These are phyloP conservation scores for Schizopygopsis pylzovi DNA, from an alignment of 2,797 vertebrate species.

Conservation along the genomic window DNA sequence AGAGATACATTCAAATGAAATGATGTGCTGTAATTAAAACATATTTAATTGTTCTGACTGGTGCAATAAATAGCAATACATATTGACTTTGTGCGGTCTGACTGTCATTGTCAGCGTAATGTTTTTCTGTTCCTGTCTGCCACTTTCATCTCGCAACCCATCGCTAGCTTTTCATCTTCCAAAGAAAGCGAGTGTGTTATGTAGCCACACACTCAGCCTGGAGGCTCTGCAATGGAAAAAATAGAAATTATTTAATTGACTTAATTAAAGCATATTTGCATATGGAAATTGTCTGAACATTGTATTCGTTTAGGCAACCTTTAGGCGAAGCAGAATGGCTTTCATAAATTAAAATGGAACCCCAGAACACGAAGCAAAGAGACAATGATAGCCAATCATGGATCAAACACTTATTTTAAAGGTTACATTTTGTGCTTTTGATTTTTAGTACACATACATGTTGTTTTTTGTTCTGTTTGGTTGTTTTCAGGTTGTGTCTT, in stretches of 20 bases:
- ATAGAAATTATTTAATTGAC: slow-evolving; percentile 75
- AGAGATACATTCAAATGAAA: neutral
- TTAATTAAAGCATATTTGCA: slow-evolving; percentile 85
- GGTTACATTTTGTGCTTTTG: slow-evolving; percentile 15
- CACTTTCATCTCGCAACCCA: slow-evolving; percentile 18
- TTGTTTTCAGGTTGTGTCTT: neutral
- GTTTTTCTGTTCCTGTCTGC: slow-evolving; percentile 5
- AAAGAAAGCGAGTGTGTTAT: slow-evolving; percentile 21
- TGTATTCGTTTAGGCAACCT: slow-evolving; percentile 77
- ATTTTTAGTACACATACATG: neutral
- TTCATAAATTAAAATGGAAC: slow-evolving; percentile 74
- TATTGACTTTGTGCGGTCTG: neutral
- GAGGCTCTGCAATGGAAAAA: slow-evolving; percentile 69
- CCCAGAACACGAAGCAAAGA: slow-evolving; percentile 47
- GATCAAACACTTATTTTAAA: slow-evolving; percentile 42
- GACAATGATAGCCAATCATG: slow-evolving; percentile 68
- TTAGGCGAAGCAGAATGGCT: slow-evolving; percentile 79
- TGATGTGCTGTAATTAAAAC: neutral
- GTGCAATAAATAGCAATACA: slow-evolving; percentile 2
- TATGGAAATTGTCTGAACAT: slow-evolving; percentile 83
- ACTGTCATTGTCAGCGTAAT: neutral
- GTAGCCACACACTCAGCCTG: slow-evolving; percentile 66
- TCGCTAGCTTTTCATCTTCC: slow-evolving; percentile 27
- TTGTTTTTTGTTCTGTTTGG: neutral
- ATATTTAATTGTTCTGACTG: slow-evolving; percentile 11